Evolutionary conservation across 2,888 invertebrate genomes (phyloP).

Genomic region (Tethea ocularis): DNA sequence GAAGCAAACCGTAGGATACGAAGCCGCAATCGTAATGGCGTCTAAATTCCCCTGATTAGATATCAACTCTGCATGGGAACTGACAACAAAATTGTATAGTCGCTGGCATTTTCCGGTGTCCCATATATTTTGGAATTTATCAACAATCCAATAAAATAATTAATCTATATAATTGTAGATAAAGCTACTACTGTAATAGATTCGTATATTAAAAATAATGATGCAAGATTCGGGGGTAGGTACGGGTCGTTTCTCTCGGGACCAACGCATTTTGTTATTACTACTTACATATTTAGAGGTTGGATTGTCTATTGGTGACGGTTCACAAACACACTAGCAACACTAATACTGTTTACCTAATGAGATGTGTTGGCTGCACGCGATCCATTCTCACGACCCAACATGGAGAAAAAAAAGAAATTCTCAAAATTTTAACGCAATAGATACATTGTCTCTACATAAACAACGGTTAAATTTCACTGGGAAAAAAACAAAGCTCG

Average conservation of each 20-base stretch:
- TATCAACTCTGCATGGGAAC: conserved; percentile 78
- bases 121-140: conserved; percentile 30
- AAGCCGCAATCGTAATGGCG: conserved; percentile 25
- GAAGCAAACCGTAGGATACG: conserved; percentile 48
- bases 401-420: conserved; percentile 64
- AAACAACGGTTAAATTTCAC: conserved; percentile 74
- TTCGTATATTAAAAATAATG: not conserved
- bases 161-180: not conserved
- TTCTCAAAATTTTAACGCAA: conserved; percentile 72
- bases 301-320: conserved; percentile 35
- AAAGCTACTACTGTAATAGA: not conserved
- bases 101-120: conserved; percentile 53
- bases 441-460: conserved; percentile 78
- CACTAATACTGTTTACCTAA: conserved; percentile 74
- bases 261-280: conserved; percentile 12
- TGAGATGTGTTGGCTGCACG: conserved; percentile 68
- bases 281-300: conserved; percentile 32
- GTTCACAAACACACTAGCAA: conserved; percentile 48
- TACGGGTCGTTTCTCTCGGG: conserved; percentile 6
- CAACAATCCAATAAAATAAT: not conserved
- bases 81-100: conserved; percentile 62
- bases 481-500: conserved; percentile 46
- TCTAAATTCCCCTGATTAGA: conserved; percentile 77
- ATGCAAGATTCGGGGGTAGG: not conserved
- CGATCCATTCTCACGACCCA: conserved; percentile 78